Evolutionary conservation across 2,888 invertebrate species (phyloP), one percentile per base, ranked within the genome.

Genomic region (Oscheius sp.): DNA sequence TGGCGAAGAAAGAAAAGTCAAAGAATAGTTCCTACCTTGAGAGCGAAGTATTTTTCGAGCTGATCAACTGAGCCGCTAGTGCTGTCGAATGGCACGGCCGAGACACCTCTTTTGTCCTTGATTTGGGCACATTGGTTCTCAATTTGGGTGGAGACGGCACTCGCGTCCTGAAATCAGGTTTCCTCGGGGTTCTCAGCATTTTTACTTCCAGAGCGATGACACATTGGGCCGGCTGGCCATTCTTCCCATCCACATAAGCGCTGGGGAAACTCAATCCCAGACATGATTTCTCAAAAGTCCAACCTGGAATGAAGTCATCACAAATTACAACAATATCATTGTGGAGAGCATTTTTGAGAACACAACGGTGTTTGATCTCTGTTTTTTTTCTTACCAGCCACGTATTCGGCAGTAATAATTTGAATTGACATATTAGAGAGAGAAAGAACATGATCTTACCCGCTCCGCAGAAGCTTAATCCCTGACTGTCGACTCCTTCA

Each of bases 241-340:
- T 15, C 25, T 65, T 53, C 37, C 52, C 52, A 39, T 65, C 65
- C 39, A 65, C 45, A 23, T 53, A 65, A 29, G 53, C 65, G 25
- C 53, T 53, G 1, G 52, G 65, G 17, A 37, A 52, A 25, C 34
- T 50, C 34, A 65, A 37, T 25, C 39, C 52, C 4, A 53, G 39
- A 27, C 65, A 65, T 15, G 37, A 27, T 39, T 65, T 46, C 53
- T 65, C 65, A 29, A 65, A 65, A 25, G 53, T 39, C 52, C 42
- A 52, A 20, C 65, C 65, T 65, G 37, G 3, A 52, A 52, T 37
- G 5, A 31, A 29, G 27, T 10, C 23, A 12, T n/a, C 5, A 8
- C 8, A 17, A 46, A 50, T 3, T 17, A 23, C 23, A 15, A 17
- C 6, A 25, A 3, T 50, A 20, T 8, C 12, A 10, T 52, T 23